Conservation (phyloP, 2,113 vertebrate genomes). For the Siniperca chuatsi region DNA sequence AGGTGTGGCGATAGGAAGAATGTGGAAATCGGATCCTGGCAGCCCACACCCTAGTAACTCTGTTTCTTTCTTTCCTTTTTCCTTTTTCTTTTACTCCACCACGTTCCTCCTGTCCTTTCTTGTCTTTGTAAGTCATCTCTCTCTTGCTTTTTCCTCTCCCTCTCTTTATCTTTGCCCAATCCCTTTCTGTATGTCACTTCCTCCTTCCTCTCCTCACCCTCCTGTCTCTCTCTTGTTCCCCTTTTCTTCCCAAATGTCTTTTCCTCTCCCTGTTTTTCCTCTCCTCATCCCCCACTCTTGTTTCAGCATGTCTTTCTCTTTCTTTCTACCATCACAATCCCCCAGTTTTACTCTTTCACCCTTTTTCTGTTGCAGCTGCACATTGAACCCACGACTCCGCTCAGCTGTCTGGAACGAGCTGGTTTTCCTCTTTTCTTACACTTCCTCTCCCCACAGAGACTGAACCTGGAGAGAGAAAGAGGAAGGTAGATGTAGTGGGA, state of each 20-base stretch:
- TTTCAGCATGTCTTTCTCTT: not conserved
- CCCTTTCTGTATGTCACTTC: constrained; percentile 13
- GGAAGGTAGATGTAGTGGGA: not conserved
- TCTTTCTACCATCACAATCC: not conserved
- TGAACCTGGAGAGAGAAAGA: constrained; percentile 31
- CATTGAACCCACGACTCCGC: constrained; percentile 22
- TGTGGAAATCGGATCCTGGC: constrained; percentile 85
- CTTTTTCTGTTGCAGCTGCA: constrained; percentile 40
- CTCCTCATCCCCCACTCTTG: not conserved
- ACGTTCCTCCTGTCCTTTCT: constrained; percentile 48
- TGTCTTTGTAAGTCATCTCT: constrained; percentile 19
- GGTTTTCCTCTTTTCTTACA: constrained; percentile 64
- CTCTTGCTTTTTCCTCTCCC: not conserved
- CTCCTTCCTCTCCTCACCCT: constrained; percentile 8
- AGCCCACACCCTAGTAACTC: constrained; percentile 83
- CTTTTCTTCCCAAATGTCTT: constrained; percentile 17
- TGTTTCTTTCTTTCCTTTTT: constrained; percentile 54
- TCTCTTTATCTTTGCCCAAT: constrained; percentile 22
- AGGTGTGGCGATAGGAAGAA: constrained; percentile 87
- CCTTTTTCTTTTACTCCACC: constrained; percentile 47
- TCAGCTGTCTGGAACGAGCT: constrained; percentile 34
- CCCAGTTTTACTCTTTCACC: constrained; percentile 4
- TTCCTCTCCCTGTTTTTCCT: not conserved
- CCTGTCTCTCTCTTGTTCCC: not conserved
- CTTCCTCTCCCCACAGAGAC: constrained; percentile 50